phyloP scores from a whole-genome alignment of 2,888 invertebrate species.

The Rhodophaea formosa region DNA sequence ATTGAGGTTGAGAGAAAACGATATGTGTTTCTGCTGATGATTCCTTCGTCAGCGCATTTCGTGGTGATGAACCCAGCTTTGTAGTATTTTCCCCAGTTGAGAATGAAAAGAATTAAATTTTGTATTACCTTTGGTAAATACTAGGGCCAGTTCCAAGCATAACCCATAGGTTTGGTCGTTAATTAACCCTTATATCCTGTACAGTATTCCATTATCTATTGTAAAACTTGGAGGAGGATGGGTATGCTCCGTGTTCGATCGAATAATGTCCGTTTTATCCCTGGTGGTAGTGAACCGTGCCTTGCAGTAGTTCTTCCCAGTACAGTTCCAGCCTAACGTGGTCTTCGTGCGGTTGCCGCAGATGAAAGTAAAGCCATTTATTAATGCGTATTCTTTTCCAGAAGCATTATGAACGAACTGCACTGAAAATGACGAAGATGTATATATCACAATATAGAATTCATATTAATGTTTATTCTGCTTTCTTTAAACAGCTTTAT shows the following conservation, averaged over 20 bases:
- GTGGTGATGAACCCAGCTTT: not conserved
- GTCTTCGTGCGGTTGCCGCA: not conserved
- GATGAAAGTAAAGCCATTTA: slow-evolving; percentile 44
- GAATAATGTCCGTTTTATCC: not conserved
- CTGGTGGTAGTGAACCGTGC: not conserved
- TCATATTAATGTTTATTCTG: too few relatives aligned
- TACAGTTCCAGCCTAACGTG: not conserved
- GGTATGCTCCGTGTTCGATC: not conserved
- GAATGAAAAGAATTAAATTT: too few relatives aligned
- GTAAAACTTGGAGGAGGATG: not conserved
- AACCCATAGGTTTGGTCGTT: too few relatives aligned
- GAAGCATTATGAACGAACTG: not conserved
- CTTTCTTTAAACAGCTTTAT: too few relatives aligned
- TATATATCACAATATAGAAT: not conserved
- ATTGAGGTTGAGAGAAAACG: too few relatives aligned
- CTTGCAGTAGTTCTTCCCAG: not conserved
- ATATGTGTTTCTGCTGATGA: too few relatives aligned
- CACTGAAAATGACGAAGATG: not conserved
- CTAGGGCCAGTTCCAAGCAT: too few relatives aligned
- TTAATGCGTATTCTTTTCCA: not conserved
- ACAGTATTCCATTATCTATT: too few relatives aligned
- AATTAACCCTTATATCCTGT: too few relatives aligned
- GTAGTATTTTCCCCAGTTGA: too few relatives aligned
- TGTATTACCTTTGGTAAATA: too few relatives aligned
- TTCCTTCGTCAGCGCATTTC: too few relatives aligned